Evolutionary conservation across 2,113 vertebrate genomes (phyloP).

Genomic region (Dolichallabes microphthalmus): DNA sequence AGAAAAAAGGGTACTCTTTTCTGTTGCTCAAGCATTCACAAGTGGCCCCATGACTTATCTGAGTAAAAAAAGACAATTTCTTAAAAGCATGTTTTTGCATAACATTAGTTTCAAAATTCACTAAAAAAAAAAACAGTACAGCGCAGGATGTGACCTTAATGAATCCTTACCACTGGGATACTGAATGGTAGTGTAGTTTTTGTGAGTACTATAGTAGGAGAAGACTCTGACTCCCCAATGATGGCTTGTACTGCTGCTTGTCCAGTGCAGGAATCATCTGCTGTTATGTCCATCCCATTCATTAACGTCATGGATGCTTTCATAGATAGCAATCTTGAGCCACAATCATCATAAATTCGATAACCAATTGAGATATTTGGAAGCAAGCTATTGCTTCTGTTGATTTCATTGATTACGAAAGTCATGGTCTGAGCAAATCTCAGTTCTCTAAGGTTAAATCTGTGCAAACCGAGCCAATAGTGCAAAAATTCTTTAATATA

Average conservation of each 20-base stretch:
- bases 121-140: background rate
- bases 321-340: constrained; percentile 67
- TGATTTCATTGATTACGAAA: constrained; percentile 76
- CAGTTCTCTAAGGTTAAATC: constrained; percentile 72
- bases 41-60: constrained; percentile 74
- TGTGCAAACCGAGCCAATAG: constrained; percentile 42
- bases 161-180: constrained; percentile 70
- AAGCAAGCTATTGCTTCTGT: constrained; percentile 64
- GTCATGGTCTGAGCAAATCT: constrained; percentile 74
- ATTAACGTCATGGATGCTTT: constrained; percentile 68
- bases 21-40: constrained; percentile 72
- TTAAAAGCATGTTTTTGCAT: background rate
- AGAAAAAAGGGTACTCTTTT: constrained; percentile 67
- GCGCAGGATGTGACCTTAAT: background rate
- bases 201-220: constrained; percentile 70
- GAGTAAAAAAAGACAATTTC: background rate
- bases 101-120: background rate
- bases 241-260: constrained; percentile 68
- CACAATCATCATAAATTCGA: constrained; percentile 73
- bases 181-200: constrained; percentile 67
- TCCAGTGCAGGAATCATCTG: constrained; percentile 57
- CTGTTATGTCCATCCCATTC: constrained; percentile 60
- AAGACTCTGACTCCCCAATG: constrained; percentile 74
- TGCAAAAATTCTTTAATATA: background rate
- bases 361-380: constrained; percentile 71